These are phyloP conservation scores for Leptinotarsa texana DNA, from an alignment of 1,140 invertebrate genomes.

Conservation along the genomic window DNA sequence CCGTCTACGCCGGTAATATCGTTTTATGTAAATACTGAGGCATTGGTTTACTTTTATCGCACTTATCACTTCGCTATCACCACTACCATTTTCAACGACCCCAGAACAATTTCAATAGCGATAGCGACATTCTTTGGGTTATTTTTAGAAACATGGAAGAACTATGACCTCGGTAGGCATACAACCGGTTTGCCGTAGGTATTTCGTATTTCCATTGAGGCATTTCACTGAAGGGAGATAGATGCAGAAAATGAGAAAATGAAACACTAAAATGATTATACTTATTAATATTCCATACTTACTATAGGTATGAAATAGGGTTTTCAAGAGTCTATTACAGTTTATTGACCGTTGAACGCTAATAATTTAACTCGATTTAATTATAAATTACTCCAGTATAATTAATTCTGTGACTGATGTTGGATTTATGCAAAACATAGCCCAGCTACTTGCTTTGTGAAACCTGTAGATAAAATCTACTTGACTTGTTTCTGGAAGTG, in stretches of 20 bases:
- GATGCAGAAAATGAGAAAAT: background rate
- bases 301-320: background rate
- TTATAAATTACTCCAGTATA: too few relatives aligned
- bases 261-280: background rate
- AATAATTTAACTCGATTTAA: background rate
- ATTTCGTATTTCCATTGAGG: slow-evolving; percentile 21
- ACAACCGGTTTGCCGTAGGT: slow-evolving; percentile 42
- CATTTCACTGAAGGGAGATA: background rate
- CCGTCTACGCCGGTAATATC: slow-evolving; percentile 23
- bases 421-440: too few relatives aligned
- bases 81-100: slow-evolving; percentile 12
- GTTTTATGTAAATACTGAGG: slow-evolving; percentile 22
- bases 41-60: slow-evolving; percentile 15
- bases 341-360: background rate
- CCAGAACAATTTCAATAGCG: slow-evolving; percentile 29
- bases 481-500: too few relatives aligned
- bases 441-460: too few relatives aligned
- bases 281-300: background rate
- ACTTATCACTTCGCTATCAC: slow-evolving; percentile 17
- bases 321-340: background rate
- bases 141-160: slow-evolving; percentile 45
- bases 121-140: slow-evolving; percentile 28
- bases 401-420: too few relatives aligned
- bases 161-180: slow-evolving; percentile 44
- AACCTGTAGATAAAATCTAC: too few relatives aligned